Evolutionary conservation across 2,113 vertebrate species (phyloP).

Genomic region (Xiphophorus couchianus): DNA sequence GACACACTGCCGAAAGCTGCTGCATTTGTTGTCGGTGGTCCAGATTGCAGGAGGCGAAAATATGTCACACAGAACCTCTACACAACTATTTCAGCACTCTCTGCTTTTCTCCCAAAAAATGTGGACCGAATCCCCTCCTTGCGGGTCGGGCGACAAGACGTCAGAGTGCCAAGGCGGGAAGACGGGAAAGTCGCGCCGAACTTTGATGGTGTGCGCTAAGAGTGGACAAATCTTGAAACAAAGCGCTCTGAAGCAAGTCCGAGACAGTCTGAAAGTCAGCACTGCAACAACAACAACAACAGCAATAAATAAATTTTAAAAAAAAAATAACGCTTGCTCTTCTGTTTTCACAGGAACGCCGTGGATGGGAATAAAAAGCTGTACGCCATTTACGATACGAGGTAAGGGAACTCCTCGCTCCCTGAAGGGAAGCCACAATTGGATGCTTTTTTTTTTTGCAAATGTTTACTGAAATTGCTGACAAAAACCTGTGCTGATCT

Average conservation of each 20-base stretch:
- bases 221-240: neutral
- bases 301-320: no score
- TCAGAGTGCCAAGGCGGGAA: no score
- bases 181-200: neutral
- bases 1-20: slow-evolving; percentile 41
- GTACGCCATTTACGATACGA: slow-evolving; percentile 93
- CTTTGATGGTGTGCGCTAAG: neutral
- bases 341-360: slow-evolving; percentile 87
- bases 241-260: neutral
- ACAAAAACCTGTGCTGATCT: slow-evolving; percentile 5
- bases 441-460: neutral
- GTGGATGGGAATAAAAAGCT: slow-evolving; percentile 92
- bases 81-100: neutral
- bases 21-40: slow-evolving; percentile 18
- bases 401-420: slow-evolving; percentile 77
- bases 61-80: slow-evolving; percentile 14
- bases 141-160: no score
- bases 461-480: slow-evolving; percentile 5
- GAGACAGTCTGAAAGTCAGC: neutral
- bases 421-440: neutral
- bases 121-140: neutral
- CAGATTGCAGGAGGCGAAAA: slow-evolving; percentile 31
- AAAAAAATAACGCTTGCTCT: slow-evolving; percentile 10
- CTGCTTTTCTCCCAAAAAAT: slow-evolving; percentile 1
- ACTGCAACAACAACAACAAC: neutral